Evolutionary conservation across 2,797 vertebrate genomes (phyloP), one percentile per base, ranked within the genome.

Genomic region (Peromyscus aztecus): DNA sequence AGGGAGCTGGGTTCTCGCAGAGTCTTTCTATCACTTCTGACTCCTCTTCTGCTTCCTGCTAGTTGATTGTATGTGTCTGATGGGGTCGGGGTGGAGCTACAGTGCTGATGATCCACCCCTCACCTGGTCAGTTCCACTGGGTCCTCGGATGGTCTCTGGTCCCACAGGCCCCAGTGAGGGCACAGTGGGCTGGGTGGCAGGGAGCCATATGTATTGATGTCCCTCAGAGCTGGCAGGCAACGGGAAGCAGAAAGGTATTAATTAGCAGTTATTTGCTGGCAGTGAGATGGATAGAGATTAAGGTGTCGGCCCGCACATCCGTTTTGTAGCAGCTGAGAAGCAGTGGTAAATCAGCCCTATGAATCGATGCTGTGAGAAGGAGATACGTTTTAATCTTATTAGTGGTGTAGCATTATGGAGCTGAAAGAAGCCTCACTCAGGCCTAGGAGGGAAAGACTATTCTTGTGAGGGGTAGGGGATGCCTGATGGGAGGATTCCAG

Each of bases 351-450:
- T 98, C 98, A 98, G 98, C 0, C 13, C 95, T 97, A 59, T 95
- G 98, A 96, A 98, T 98, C 96, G 29, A 96, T 89, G 94, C 98
- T 98, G 98, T n/a, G 67, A 91, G 97, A 97, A 95, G 95, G 95
- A 98, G 98, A 98, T 98, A 97, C 34, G 97, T 95, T 97, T 98
- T 98, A 98, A 98, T 98, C 98, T 98, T 97, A 98, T 98, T 98
- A 98, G 98, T 34, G 4, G 94, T 0, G 0, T 2, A 2, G 94
- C 92, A 27, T 97, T 91, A 27, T 16, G 6, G 1, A 55, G 93
- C 71, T 29, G 76, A 93, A 92, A 52, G 21, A 86, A 91, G 61
- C 84, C 84, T 49, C 63, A 69, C 84, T 86, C 63, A 10, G 27
- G 21, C 63, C 46, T 52, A 61, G 94, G 88, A 82, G 85, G 43